Conservation (phyloP, 2,888 invertebrate genomes). For the Dryocosmus kuriphilus region DNA sequence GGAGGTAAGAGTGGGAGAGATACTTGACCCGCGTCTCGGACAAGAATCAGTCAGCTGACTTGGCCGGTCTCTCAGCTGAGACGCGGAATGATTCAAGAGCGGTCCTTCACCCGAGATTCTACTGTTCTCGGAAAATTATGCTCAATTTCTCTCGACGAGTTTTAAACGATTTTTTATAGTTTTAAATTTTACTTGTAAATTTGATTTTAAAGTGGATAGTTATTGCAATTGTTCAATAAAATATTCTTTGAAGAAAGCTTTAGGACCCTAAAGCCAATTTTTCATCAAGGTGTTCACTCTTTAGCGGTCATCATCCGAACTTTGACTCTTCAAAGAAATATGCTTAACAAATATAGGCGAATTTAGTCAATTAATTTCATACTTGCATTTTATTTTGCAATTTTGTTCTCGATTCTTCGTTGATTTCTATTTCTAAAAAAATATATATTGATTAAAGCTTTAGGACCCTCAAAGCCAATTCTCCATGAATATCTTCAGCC, state of each 20-base stretch:
- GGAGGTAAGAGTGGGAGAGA: constrained; percentile 44
- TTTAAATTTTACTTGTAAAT: neutral
- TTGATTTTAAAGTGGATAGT: neutral
- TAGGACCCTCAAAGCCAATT: too few relatives aligned
- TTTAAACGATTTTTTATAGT: neutral
- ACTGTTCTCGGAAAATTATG: constrained; percentile 51
- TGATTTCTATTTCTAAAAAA: neutral
- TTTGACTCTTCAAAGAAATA: neutral
- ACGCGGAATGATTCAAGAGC: constrained; percentile 55
- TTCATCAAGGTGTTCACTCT: too few relatives aligned
- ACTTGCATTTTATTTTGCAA: neutral
- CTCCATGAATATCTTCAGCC: constrained; percentile 39
- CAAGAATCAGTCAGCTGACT: constrained; percentile 59
- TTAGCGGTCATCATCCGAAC: neutral
- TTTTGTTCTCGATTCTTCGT: neutral
- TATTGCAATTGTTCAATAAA: neutral
- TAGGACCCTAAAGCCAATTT: neutral
- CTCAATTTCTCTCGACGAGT: neutral
- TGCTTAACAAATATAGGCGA: neutral
- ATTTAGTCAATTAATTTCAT: neutral
- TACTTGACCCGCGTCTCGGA: constrained; percentile 59
- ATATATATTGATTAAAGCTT: neutral
- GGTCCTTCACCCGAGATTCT: constrained; percentile 58
- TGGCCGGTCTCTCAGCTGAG: constrained; percentile 52
- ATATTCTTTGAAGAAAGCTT: neutral